Evolutionary conservation across 2,888 invertebrate genomes (phyloP), one percentile per base, ranked within the genome.

Genomic region (Meloe dianella): DNA sequence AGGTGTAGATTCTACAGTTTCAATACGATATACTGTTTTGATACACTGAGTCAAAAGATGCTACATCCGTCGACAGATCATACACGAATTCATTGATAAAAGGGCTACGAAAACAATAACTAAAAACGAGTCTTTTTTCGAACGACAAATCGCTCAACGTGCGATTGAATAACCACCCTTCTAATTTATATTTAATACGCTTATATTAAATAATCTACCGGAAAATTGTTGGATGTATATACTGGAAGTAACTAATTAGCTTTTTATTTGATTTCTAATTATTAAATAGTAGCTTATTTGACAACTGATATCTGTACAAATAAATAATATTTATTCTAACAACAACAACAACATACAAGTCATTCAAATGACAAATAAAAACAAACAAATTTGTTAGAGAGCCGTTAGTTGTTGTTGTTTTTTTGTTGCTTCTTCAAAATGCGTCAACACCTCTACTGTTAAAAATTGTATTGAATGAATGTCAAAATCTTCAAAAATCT

Each of bases 191-290:
- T 79, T 78, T 81, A 79, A 81, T 80, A 78, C 79, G 80, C 78
- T 81, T 80, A 81, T 79, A 80, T 79, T 80, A 79, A 79, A 81
- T 80, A 81, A 80, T 79, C 80, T 79, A 75, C 75, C 79, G 81
- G 80, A 80, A 81, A 82, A 82, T 81, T 81, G 79, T 77, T 79
- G 77, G 77, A 79, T 78, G 78, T 61, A 57, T 8, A 57, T 24
- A 54, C 1, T 73, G 7, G 24, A 27, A 27, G 14, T 27, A 14
- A 54, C 54, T 54, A 54, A 54, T 54, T 54, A n/a, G 24, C 0
- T 27, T 47, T 54, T 27, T 54, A 54, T n/a, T 24, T 14, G 24
- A 47, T 47, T 47, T 47, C 7, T 47, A 47, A 47, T 47, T 17
- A 9, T 47, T 47, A 14, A 35, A 7, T 17, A 17, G 17, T 6